Conservation (phyloP, 2,888 invertebrate genomes). For the Carterocephalus palaemon region DNA sequence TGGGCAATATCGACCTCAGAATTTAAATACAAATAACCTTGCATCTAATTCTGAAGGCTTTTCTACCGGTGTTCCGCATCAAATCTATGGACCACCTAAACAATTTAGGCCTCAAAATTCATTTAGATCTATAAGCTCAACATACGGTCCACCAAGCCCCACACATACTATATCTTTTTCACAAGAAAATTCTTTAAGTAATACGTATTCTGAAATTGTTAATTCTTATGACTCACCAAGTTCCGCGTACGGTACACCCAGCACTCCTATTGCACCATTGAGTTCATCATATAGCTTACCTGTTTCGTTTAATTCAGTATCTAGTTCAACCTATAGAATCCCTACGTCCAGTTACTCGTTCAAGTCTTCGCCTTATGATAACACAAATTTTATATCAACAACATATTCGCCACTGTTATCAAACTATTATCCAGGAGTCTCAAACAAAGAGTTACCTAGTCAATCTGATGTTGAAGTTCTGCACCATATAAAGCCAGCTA, state of each 20-base stretch:
- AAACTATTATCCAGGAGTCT: slow-evolving; percentile 42
- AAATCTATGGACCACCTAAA: slow-evolving; percentile 53
- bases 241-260: slow-evolving; percentile 35
- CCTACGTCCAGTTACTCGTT: slow-evolving; percentile 39
- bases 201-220: slow-evolving; percentile 47
- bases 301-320: background rate
- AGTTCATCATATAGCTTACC: slow-evolving; percentile 38
- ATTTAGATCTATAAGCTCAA: slow-evolving; percentile 47
- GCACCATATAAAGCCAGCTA: slow-evolving; percentile 42
- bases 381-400: slow-evolving; percentile 41
- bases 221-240: slow-evolving; percentile 36
- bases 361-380: slow-evolving; percentile 40
- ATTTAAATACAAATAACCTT: slow-evolving; percentile 41
- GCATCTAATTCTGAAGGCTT: too few species aligned
- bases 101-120: slow-evolving; percentile 38
- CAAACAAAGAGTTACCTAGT: slow-evolving; percentile 50
- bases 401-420: slow-evolving; percentile 44
- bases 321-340: slow-evolving; percentile 35
- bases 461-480: slow-evolving; percentile 48
- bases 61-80: slow-evolving; percentile 47
- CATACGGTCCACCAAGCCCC: slow-evolving; percentile 49
- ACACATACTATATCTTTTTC: slow-evolving; percentile 56
- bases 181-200: slow-evolving; percentile 54
- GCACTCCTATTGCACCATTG: slow-evolving; percentile 30
- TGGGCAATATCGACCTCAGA: slow-evolving; percentile 48